Evolutionary conservation across 2,797 vertebrate species (phyloP).

Genomic region (Gobionotothen gibberifrons): DNA sequence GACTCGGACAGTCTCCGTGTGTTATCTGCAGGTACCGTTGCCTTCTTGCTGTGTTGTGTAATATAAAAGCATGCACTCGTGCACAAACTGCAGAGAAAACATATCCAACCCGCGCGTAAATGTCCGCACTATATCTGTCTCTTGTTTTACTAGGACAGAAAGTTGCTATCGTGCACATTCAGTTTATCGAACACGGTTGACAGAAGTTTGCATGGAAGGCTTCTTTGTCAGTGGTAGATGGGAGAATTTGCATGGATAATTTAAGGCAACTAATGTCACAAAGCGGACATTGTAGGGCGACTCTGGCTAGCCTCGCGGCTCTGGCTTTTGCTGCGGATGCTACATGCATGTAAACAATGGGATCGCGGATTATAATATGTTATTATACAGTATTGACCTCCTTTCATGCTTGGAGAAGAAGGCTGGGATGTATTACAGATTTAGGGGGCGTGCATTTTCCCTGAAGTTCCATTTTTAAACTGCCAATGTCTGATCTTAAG

Average conservation of each 20-base stretch:
- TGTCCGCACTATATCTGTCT: not conserved
- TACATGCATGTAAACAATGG: constrained; percentile 19
- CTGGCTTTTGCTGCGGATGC: constrained; percentile 19
- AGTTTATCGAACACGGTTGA: constrained; percentile 3
- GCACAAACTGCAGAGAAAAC: constrained; percentile 25
- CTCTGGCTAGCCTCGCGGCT: constrained; percentile 5
- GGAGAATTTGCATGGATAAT: constrained; percentile 39
- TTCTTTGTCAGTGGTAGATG: constrained; percentile 31
- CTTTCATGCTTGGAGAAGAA: not conserved
- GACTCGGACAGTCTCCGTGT: constrained; percentile 33
- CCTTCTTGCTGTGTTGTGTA: constrained; percentile 19
- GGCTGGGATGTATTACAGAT: not conserved
- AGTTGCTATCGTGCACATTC: constrained; percentile 44
- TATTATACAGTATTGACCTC: constrained; percentile 20
- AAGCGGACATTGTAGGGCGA: constrained; percentile 34
- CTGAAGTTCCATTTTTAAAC: constrained; percentile 6
- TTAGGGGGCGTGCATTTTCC: not conserved
- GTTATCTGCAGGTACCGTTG: constrained; percentile 51
- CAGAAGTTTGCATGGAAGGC: constrained; percentile 51
- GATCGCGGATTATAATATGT: not conserved
- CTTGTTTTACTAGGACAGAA: constrained; percentile 40
- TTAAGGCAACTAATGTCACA: constrained; percentile 42
- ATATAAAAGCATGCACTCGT: constrained; percentile 42
- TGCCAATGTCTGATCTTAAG: not conserved
- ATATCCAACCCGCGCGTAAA: constrained; percentile 30